Evolutionary conservation across 2,113 vertebrate genomes (phyloP), one percentile per base, ranked within the genome.

Genomic region (Phocoena phocoena): DNA sequence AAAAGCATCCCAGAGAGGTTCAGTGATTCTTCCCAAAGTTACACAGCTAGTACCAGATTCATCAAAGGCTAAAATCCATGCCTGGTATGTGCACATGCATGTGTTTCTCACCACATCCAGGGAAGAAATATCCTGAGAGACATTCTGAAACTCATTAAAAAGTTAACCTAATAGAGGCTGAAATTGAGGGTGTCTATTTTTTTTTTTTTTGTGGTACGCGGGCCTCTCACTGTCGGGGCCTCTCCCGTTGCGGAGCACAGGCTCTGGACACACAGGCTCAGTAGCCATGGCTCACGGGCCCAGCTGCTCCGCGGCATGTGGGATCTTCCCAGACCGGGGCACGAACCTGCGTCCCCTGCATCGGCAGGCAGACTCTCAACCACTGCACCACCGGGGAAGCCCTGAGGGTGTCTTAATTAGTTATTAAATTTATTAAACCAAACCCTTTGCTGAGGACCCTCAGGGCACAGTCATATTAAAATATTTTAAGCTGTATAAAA

Each of bases 361-460:
- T 13, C 47, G 12, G 47, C 47, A 50, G 47, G 12, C 47, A 0
- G 47, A 13, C 47, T 13, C 47, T 50, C 47, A 50, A 50, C 11
- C 11, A 50, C 47, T 50, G 47, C 47, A 0, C 47, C 47, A 50
- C 47, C 47, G 13, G 47, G 47, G 47, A 50, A 50, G 12, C 47
- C 47, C 47, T 96, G 68, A 98, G 55, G 88, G 71, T 50, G 47
- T 50, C 47, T 98, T 97, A 98, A 97, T 98, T 97, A 93, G 95
- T 96, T 96, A 94, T 97, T 98, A 97, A 96, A 44, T 97, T 97
- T 98, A 97, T 98, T 96, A 98, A 98, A 91, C 85, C 77, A 79
- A 83, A 93, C 88, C 79, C 83, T 96, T 95, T 95, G 80, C 87
- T 96, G 76, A 92, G 79, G 87, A 71, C 80, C 96, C 62, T 97